phyloP scores from a whole-genome alignment of 2,888 invertebrate genomes.

The Hypomecis punctinalis region DNA sequence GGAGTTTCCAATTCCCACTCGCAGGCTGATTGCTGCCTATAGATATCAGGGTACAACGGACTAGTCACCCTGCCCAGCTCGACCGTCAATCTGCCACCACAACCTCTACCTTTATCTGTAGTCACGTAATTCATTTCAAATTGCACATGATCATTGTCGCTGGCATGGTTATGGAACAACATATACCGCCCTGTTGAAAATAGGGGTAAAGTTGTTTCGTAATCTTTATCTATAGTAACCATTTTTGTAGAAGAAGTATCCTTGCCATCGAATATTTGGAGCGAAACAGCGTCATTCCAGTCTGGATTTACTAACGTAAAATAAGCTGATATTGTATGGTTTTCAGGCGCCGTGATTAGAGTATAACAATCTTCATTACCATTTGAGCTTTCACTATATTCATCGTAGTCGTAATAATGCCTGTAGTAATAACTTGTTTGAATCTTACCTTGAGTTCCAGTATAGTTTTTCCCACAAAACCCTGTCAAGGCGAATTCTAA shows the following conservation, averaged over 20 bases:
- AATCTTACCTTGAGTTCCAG: slow-evolving; percentile 89
- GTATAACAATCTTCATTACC: slow-evolving; percentile 83
- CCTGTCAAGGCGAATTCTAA: slow-evolving; percentile 85
- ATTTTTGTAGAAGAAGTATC: slow-evolving; percentile 52
- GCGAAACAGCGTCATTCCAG: slow-evolving; percentile 57
- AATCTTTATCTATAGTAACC: slow-evolving; percentile 49
- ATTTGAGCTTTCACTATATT: neutral
- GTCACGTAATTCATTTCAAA: slow-evolving; percentile 69
- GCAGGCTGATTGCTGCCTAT: slow-evolving; percentile 63
- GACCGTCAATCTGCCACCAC: slow-evolving; percentile 68
- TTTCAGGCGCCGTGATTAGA: slow-evolving; percentile 87
- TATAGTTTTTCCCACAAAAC: slow-evolving; percentile 87
- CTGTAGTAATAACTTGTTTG: slow-evolving; percentile 54
- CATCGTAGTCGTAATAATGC: neutral
- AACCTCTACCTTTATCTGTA: slow-evolving; percentile 71
- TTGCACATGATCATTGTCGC: slow-evolving; percentile 44
- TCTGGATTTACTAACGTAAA: slow-evolving; percentile 56
- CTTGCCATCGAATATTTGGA: slow-evolving; percentile 76
- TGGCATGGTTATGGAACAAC: slow-evolving; percentile 78
- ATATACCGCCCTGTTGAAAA: slow-evolving; percentile 89
- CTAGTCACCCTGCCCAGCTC: slow-evolving; percentile 68
- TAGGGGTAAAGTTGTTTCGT: slow-evolving; percentile 62
- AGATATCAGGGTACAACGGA: slow-evolving; percentile 71
- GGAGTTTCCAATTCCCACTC: slow-evolving; percentile 77
- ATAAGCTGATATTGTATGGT: slow-evolving; percentile 89